phyloP scores from a whole-genome alignment of 2,113 vertebrate genomes.

The Aspiorhynchus laticeps region DNA sequence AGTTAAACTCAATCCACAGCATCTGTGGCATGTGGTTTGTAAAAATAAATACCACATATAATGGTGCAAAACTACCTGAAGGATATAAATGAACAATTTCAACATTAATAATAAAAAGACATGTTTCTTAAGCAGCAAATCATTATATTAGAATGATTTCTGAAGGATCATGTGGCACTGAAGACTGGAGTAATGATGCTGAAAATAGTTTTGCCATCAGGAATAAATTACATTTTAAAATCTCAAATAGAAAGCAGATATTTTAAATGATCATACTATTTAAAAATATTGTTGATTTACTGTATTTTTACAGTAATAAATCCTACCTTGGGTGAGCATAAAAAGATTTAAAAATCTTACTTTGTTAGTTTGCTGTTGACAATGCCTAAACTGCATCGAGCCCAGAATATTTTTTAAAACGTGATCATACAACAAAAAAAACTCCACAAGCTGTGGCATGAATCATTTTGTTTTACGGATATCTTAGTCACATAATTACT shows the following conservation, averaged over 20 bases:
- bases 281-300: background rate
- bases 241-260: background rate
- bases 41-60: background rate
- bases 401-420: background rate
- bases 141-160: background rate
- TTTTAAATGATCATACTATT: background rate
- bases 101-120: no score
- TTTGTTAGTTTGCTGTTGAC: no score
- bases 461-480: background rate
- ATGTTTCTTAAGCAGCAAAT: background rate
- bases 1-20: background rate
- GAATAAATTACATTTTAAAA: background rate
- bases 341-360: no score
- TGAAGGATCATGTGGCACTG: background rate
- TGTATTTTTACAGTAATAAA: background rate
- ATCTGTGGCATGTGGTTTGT: background rate
- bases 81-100: background rate
- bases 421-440: background rate
- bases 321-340: no score
- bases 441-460: background rate
- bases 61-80: background rate
- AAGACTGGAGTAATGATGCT: background rate
- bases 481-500: background rate
- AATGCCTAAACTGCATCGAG: background rate
- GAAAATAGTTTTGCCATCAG: background rate